phyloP scores from a whole-genome alignment of 2,888 invertebrate genomes.

The Capitulum mitella region DNA sequence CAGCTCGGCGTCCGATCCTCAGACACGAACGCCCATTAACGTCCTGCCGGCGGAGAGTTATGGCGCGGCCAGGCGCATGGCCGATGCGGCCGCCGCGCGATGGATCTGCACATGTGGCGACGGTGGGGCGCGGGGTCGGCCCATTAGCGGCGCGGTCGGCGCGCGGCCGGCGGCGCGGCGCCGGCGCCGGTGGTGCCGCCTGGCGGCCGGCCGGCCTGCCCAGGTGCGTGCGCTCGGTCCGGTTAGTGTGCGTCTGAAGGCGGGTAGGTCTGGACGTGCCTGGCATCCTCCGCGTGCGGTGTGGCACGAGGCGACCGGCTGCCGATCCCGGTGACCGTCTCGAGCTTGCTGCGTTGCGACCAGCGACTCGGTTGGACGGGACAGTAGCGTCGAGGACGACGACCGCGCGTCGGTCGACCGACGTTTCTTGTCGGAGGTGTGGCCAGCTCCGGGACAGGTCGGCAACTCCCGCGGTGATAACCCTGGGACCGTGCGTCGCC shows the following conservation, averaged over 20 bases:
- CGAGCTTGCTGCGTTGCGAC: background rate
- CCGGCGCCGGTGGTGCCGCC: background rate
- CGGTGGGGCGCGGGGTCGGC: background rate
- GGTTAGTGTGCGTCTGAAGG: slow-evolving; percentile 10
- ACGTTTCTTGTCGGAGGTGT: too few relatives aligned
- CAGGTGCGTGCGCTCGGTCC: background rate
- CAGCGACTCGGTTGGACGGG: too few relatives aligned
- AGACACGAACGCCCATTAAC: background rate
- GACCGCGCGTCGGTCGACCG: background rate
- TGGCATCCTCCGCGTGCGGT: background rate
- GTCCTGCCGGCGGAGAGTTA: background rate
- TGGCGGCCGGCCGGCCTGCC: background rate
- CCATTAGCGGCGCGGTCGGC: background rate
- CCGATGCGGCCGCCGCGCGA: background rate
- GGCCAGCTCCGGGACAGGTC: too few relatives aligned
- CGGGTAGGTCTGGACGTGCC: background rate
- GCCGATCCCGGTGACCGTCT: background rate
- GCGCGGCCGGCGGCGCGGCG: background rate
- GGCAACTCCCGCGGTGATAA: too few relatives aligned
- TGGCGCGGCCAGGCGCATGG: background rate
- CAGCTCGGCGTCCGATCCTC: background rate
- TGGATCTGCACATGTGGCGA: background rate
- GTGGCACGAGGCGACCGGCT: background rate
- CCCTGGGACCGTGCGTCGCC: too few relatives aligned
- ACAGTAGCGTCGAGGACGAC: background rate